These are phyloP conservation scores for Melanotaenia nigrans DNA, from an alignment of 2,797 vertebrate genomes.

Conservation along the genomic window DNA sequence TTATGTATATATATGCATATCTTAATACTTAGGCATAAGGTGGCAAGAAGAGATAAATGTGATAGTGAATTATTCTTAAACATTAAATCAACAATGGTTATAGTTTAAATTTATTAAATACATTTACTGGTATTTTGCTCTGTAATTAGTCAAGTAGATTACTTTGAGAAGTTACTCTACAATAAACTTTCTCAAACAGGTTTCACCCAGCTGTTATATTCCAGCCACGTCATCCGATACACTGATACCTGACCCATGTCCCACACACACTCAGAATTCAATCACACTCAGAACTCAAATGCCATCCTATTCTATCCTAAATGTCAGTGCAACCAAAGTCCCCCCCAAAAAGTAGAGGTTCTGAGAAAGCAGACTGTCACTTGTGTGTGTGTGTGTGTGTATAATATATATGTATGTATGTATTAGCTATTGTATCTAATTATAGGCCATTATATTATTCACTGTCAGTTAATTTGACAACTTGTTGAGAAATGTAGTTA, in stretches of 20 bases:
- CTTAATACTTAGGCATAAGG: neutral
- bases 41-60: slow-evolving; percentile 31
- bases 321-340: slow-evolving; percentile 70
- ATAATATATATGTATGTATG: too few species aligned
- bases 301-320: slow-evolving; percentile 70
- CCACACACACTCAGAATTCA: slow-evolving; percentile 46
- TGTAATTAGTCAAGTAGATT: slow-evolving; percentile 2
- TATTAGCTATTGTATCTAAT: too few species aligned
- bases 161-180: neutral
- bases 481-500: too few species aligned
- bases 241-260: slow-evolving; percentile 46
- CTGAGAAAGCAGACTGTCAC: slow-evolving; percentile 40
- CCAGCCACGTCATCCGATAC: slow-evolving; percentile 32
- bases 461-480: too few species aligned
- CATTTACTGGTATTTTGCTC: slow-evolving; percentile 12
- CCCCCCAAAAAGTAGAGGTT: slow-evolving; percentile 38
- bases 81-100: slow-evolving; percentile 7
- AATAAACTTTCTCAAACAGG: neutral
- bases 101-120: slow-evolving; percentile 12
- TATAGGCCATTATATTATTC: too few species aligned
- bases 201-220: slow-evolving; percentile 22
- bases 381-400: slow-evolving; percentile 4
- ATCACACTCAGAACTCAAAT: slow-evolving; percentile 66
- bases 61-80: slow-evolving; percentile 35
- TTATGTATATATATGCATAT: slow-evolving; percentile 22